These are phyloP conservation scores for Spodoptera exigua DNA, from an alignment of 2,888 invertebrate species.

Conservation along the genomic window DNA sequence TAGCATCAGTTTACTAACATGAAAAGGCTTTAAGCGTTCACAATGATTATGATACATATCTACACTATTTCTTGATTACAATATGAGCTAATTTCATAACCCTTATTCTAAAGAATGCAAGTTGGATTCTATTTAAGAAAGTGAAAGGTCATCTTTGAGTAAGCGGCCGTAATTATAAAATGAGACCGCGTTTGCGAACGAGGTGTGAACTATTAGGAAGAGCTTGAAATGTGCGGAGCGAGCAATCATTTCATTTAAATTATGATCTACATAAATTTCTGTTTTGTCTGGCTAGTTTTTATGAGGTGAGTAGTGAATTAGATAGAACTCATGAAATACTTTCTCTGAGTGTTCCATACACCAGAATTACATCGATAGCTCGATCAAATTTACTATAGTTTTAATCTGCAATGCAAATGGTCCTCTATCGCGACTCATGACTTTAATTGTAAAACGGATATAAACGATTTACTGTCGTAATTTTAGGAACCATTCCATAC, in stretches of 20 bases:
- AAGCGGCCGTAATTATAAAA: constrained; percentile 53
- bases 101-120: constrained; percentile 42
- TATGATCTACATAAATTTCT: constrained; percentile 1
- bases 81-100: constrained; percentile 47
- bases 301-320: too few relatives aligned
- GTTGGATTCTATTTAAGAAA: constrained; percentile 47
- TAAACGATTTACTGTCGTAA: too few relatives aligned
- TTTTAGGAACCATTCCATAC: too few relatives aligned
- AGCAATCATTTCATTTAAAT: constrained; percentile 1
- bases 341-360: not conserved
- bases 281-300: constrained; percentile 1
- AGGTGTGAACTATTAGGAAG: constrained; percentile 48
- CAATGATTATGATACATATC: constrained; percentile 24
- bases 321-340: not conserved
- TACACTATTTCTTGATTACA: constrained; percentile 36
- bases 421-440: too few relatives aligned
- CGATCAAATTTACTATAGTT: too few relatives aligned
- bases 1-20: not conserved
- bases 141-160: constrained; percentile 55
- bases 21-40: constrained; percentile 1
- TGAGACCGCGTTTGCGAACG: constrained; percentile 50
- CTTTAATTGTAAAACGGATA: too few relatives aligned
- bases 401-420: too few relatives aligned
- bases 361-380: too few relatives aligned
- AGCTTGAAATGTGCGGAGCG: constrained; percentile 25